phyloP scores from a whole-genome alignment of 1,140 invertebrate genomes.

The Telenomus remus region DNA sequence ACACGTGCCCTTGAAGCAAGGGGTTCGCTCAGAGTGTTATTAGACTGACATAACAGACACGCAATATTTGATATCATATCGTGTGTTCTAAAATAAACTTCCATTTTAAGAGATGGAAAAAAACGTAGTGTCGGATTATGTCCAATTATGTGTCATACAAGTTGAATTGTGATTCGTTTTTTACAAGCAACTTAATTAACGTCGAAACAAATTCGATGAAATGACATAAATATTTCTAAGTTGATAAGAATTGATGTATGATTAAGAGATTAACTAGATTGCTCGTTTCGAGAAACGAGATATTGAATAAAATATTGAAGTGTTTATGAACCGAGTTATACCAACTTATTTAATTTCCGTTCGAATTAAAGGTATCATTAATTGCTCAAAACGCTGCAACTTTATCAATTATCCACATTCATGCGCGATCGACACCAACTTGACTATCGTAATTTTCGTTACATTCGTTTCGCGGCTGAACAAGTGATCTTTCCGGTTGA shows the following conservation, averaged over 20 bases:
- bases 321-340: constrained; percentile 39
- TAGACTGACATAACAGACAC: no score
- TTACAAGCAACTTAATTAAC: no score
- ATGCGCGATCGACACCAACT: constrained; percentile 8
- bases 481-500: constrained; percentile 38
- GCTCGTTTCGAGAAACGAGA: constrained; percentile 7
- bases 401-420: constrained; percentile 52
- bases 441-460: constrained; percentile 40
- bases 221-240: no score
- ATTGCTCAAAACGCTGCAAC: constrained; percentile 38
- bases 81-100: no score
- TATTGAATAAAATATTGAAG: no score
- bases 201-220: no score
- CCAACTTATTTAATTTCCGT: constrained; percentile 36
- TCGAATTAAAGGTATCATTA: constrained; percentile 10
- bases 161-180: no score
- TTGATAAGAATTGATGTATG: constrained; percentile 16
- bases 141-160: no score
- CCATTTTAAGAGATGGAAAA: no score
- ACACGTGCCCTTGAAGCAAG: constrained; percentile 5
- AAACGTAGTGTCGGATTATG: no score
- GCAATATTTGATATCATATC: no score
- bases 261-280: constrained; percentile 53
- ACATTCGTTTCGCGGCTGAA: constrained; percentile 38
- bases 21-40: no score